These are phyloP conservation scores for Trichogramma dendrolimi DNA, from an alignment of 2,888 invertebrate genomes.

Conservation along the genomic window DNA sequence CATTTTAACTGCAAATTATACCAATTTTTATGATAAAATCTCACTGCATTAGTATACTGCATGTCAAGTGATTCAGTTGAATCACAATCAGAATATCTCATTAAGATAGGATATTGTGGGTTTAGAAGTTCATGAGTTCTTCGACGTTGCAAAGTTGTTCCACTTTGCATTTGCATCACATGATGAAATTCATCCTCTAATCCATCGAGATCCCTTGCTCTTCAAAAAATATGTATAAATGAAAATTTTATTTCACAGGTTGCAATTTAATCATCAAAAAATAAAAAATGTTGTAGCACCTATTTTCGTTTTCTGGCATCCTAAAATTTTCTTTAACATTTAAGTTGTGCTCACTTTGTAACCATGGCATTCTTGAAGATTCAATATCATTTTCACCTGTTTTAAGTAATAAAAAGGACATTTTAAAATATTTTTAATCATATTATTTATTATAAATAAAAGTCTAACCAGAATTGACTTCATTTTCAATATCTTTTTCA, in stretches of 20 bases:
- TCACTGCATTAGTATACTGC: too few species aligned
- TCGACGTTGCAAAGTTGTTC: too few species aligned
- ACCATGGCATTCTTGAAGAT: constrained; percentile 52
- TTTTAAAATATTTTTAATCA: background rate
- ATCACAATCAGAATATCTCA: too few species aligned
- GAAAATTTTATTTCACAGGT: constrained; percentile 56
- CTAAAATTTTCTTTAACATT: constrained; percentile 34
- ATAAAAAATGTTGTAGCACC: constrained; percentile 23
- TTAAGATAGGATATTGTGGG: too few species aligned
- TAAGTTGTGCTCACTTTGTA: constrained; percentile 39
- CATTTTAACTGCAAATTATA: too few species aligned
- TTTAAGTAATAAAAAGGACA: constrained; percentile 20
- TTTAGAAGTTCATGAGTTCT: too few species aligned
- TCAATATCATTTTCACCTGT: constrained; percentile 68
- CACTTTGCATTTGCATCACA: too few species aligned
- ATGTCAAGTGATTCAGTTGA: too few species aligned
- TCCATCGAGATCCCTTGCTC: too few species aligned
- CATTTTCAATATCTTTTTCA: constrained; percentile 83
- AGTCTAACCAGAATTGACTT: constrained; percentile 72
- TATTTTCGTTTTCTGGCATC: constrained; percentile 32
- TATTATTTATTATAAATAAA: constrained; percentile 12
- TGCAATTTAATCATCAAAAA: constrained; percentile 5
- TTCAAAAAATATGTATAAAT: constrained; percentile 58
- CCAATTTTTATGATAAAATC: too few species aligned
- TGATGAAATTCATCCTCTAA: too few species aligned